Base-by-base conservation (phyloP, 2,113 vertebrate genomes). In the Isichthys henryi region DNA sequence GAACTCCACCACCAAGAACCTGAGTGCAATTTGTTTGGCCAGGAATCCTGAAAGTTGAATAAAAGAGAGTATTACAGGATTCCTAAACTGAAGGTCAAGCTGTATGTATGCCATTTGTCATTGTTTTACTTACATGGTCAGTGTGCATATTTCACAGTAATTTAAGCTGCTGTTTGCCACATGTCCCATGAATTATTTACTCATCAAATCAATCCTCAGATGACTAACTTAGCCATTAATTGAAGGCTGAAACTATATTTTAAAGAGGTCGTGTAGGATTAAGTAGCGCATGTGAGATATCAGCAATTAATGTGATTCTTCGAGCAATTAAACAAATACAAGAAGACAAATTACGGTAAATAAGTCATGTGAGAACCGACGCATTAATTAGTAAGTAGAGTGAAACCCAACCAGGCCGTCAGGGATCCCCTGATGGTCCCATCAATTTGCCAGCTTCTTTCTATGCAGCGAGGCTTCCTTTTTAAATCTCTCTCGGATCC, bases 251-350 rank as follows among this genome's bases (percentile, higher is more conserved):
- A 58, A 66, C 6, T 62, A 19, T 66, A 89, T 89, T 89, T 48
- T 58, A 39, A 84, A 84, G 77, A 46, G 83, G 52, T 53, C 80
- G 52, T 84, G 80, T 83, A 62, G 52, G 49, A 87, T 87, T 90
- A 74, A 90, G 53, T 53, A 53, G 62, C 53, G 53, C 46, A 23
- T 52, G 46, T 43, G 62, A 23, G 66, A 53, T 15, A 43, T 43
- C 48, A 17, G 52, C 48, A 82, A 88, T 88, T 82, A 88, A 80
- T 39, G 50, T 58, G 21, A 87, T 87, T 49, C 85, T 43, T 66
- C 23, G 39, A 89, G 89, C 86, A 82, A 62, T 39, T 45, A 82
- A 88, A 90, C 70, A 62, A 52, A 89, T 90, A 39, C 52, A 21
- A 27, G 84, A 87, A 58, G 74, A 46, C 23, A 39, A 88, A 90